Conservation (phyloP, 30 jellyfish, hydroid and myxozoan species). For the Turritopsis rubra region DNA sequence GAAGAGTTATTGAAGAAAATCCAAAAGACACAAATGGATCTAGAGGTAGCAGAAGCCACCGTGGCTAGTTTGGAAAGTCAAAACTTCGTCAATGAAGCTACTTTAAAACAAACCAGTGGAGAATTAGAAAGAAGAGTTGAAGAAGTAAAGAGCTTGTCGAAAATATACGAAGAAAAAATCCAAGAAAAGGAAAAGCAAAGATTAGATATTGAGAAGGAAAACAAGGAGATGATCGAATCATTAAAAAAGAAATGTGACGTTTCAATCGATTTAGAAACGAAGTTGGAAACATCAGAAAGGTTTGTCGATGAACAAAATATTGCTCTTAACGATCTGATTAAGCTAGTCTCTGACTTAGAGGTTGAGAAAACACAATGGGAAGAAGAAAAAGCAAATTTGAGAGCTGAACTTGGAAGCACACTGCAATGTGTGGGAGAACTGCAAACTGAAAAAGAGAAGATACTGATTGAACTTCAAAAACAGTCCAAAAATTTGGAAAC, state of each 20-base stretch:
- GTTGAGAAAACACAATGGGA: constrained; percentile 8
- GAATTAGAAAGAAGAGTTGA: background rate
- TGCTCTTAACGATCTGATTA: background rate
- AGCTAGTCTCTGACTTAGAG: background rate
- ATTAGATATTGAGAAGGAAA: background rate
- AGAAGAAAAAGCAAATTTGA: background rate
- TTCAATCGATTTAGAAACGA: background rate
- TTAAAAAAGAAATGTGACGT: background rate
- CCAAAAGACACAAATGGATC: background rate
- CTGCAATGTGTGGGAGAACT: background rate
- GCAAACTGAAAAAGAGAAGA: background rate
- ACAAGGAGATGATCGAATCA: constrained; percentile 1
- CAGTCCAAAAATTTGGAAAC: background rate
- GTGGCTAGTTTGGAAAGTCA: background rate
- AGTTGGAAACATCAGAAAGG: background rate
- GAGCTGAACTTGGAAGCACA: background rate
- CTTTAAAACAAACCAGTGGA: background rate
- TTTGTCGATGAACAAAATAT: background rate
- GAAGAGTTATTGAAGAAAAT: background rate
- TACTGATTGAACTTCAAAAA: background rate
- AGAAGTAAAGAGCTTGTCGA: background rate
- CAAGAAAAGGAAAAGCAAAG: background rate
- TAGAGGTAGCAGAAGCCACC: background rate
- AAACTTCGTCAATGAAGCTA: background rate
- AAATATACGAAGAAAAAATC: constrained; percentile 1